Evolutionary conservation across 2,113 vertebrate species (phyloP).

Genomic region (Echinops telfairi): DNA sequence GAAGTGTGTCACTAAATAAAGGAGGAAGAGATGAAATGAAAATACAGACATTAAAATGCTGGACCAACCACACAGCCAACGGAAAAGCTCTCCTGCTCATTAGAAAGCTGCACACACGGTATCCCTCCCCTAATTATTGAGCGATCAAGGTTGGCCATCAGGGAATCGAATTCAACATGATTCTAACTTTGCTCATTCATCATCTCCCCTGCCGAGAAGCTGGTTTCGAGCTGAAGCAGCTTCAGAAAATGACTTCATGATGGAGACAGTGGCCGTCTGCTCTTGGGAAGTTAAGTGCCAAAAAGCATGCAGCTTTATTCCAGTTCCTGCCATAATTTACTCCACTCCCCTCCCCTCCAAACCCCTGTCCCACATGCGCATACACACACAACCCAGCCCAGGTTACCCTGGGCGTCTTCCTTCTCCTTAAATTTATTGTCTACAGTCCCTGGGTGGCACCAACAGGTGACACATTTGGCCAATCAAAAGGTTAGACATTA

Average conservation of each 20-base stretch:
- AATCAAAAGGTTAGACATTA: neutral
- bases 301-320: neutral
- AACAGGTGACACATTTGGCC: neutral
- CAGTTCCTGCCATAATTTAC: neutral
- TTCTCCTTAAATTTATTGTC: neutral
- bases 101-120: neutral
- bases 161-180: neutral
- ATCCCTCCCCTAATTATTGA: slow-evolving; percentile 32
- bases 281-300: neutral
- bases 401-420: neutral
- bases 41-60: slow-evolving; percentile 34
- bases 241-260: neutral
- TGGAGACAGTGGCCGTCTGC: neutral
- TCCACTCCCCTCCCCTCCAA: neutral
- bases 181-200: neutral
- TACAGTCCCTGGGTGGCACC: neutral
- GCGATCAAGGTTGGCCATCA: slow-evolving; percentile 13
- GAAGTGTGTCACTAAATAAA: slow-evolving; percentile 46
- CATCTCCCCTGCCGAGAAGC: neutral
- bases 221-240: neutral
- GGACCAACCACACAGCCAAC: neutral
- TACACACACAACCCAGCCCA: neutral
- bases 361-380: too few relatives aligned
- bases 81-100: neutral
- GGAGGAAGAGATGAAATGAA: slow-evolving; percentile 35